phyloP scores from a whole-genome alignment of 2,797 vertebrate species.

The Argentina silus region DNA sequence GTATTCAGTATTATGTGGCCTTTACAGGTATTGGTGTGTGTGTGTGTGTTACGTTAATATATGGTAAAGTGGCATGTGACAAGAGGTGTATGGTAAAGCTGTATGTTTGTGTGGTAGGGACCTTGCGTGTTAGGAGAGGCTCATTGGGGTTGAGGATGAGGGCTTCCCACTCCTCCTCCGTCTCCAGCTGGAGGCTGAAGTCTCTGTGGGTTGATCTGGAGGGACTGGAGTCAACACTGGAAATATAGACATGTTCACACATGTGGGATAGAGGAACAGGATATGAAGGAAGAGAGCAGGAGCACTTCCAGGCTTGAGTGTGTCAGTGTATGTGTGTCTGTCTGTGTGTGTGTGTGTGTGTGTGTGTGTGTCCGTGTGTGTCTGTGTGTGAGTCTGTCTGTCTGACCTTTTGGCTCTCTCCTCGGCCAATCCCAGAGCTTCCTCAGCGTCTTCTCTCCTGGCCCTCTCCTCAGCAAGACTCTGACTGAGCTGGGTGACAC shows the following conservation, averaged over 20 bases:
- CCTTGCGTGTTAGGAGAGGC: slow-evolving; percentile 83
- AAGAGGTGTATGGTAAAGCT: not conserved
- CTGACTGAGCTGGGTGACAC: slow-evolving; percentile 69
- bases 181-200: slow-evolving; percentile 84
- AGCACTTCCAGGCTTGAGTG: not conserved
- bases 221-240: slow-evolving; percentile 66
- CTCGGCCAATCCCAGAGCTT: slow-evolving; percentile 79
- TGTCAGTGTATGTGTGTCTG: not conserved
- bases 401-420: slow-evolving; percentile 77
- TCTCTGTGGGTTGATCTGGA: slow-evolving; percentile 78
- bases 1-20: no score
- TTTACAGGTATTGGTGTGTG: no score
- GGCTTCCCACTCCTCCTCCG: slow-evolving; percentile 86
- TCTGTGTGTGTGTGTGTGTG: not conserved
- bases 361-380: not conserved
- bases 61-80: not conserved
- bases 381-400: not conserved
- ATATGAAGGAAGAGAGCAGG: no score
- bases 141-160: slow-evolving; percentile 84
- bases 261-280: no score
- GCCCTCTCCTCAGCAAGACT: slow-evolving; percentile 79
- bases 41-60: not conserved
- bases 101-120: slow-evolving; percentile 41
- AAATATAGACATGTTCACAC: slow-evolving; percentile 8
- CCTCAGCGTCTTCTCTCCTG: slow-evolving; percentile 82